A percentile compares a stretch with the other conserved stretches of the same genome.
Evolutionary conservation across 2,113 vertebrate genomes (phyloP).

Genomic region (Mesembrinibis cayennensis): DNA sequence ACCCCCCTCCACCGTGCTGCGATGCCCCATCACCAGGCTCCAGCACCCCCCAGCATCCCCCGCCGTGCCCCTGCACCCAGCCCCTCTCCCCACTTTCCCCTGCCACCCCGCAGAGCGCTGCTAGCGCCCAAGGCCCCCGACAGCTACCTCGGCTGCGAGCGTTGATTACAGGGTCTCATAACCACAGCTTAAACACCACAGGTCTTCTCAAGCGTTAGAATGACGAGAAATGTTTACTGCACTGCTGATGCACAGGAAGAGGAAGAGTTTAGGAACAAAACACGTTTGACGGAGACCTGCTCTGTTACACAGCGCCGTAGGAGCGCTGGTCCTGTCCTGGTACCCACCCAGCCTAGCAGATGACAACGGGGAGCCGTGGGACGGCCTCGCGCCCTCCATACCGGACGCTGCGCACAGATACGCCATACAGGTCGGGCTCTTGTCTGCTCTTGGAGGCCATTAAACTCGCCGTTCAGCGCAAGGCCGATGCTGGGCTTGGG

Average conservation of each 20-base stretch:
- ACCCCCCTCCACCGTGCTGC: not conserved
- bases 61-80: no score
- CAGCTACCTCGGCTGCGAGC: not conserved
- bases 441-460: not conserved
- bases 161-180: rapidly evolving
- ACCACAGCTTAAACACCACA: not conserved
- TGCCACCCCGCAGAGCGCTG: not conserved
- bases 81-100: no score
- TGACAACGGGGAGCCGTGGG: not conserved
- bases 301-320: not conserved
- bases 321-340: not conserved
- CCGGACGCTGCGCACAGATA: not conserved
- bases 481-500: not conserved
- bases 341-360: not conserved
- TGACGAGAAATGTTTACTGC: not conserved
- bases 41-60: no score
- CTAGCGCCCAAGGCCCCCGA: not conserved
- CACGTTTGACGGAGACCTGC: not conserved
- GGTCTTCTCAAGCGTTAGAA: not conserved
- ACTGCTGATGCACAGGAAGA: not conserved
- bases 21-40: not conserved
- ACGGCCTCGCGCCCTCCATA: not conserved
- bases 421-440: not conserved
- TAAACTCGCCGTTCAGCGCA: not conserved
- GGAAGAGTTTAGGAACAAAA: no score